Evolutionary conservation across 2,797 vertebrate species (phyloP).

Genomic region (Aldrovandia affinis): DNA sequence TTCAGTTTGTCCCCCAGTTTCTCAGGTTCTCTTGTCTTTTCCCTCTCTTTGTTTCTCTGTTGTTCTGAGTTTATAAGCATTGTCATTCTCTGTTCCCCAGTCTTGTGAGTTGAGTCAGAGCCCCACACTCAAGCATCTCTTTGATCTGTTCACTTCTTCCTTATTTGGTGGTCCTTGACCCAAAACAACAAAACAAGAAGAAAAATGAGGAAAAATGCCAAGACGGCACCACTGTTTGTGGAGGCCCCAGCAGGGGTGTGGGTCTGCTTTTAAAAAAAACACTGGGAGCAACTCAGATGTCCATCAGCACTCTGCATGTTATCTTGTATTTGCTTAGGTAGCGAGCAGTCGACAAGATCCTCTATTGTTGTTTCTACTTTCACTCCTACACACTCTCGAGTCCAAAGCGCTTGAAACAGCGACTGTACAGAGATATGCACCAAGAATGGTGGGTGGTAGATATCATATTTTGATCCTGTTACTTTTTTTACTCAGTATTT

Average conservation of each 20-base stretch:
- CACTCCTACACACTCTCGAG: background rate
- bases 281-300: background rate
- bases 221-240: background rate
- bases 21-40: background rate
- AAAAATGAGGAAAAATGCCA: background rate
- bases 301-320: no score
- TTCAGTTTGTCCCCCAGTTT: background rate
- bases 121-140: background rate
- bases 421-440: no score
- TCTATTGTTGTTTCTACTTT: background rate
- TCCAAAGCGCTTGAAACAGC: no score
- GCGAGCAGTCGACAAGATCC: background rate
- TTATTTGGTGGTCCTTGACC: background rate
- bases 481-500: no score
- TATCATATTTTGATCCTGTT: no score
- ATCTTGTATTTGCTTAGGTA: background rate
- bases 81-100: background rate
- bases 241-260: background rate
- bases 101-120: background rate
- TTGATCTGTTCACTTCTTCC: conserved; percentile 12
- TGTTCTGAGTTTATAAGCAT: background rate
- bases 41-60: background rate
- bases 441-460: no score
- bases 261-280: background rate
- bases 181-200: background rate